A percentile compares a stretch with the other conserved stretches of the same genome.
These are phyloP conservation scores for Pygmarrhopalites habei DNA, from an alignment of 1,140 invertebrate species.

Conservation along the genomic window DNA sequence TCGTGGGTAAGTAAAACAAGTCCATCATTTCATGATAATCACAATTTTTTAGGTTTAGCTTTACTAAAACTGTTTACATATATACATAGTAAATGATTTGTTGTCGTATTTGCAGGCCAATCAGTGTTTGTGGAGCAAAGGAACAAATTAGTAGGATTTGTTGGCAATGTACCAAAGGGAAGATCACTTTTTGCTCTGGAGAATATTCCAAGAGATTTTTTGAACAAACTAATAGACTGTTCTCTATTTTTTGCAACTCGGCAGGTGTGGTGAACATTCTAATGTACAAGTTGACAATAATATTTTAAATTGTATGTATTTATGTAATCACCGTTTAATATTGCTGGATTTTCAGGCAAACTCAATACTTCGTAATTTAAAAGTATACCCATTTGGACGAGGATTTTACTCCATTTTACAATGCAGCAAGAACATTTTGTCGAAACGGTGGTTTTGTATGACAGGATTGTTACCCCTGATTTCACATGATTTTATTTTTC, in stretches of 20 bases:
- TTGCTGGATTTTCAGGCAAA: neutral
- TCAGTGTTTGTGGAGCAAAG: neutral
- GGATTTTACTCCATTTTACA: neutral
- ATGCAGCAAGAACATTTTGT: neutral
- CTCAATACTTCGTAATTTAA: neutral
- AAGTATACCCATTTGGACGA: neutral
- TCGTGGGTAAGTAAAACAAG: constrained; percentile 48
- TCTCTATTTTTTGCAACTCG: neutral
- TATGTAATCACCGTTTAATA: neutral
- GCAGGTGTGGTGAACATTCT: neutral
- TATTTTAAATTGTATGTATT: neutral
- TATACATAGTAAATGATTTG: too few relatives aligned
- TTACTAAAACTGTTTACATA: too few relatives aligned
- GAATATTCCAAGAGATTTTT: neutral
- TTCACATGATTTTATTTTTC: neutral
- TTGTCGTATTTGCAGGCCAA: too few relatives aligned
- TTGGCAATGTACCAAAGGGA: neutral
- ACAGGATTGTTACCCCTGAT: neutral
- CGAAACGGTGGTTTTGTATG: neutral
- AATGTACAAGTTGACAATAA: neutral
- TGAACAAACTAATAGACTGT: neutral
- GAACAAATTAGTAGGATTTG: neutral
- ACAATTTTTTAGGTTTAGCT: too few relatives aligned
- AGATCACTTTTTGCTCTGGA: neutral
- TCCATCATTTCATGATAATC: too few relatives aligned